These are phyloP conservation scores for Todus mexicanus DNA, from an alignment of 2,797 vertebrate genomes.

Conservation along the genomic window DNA sequence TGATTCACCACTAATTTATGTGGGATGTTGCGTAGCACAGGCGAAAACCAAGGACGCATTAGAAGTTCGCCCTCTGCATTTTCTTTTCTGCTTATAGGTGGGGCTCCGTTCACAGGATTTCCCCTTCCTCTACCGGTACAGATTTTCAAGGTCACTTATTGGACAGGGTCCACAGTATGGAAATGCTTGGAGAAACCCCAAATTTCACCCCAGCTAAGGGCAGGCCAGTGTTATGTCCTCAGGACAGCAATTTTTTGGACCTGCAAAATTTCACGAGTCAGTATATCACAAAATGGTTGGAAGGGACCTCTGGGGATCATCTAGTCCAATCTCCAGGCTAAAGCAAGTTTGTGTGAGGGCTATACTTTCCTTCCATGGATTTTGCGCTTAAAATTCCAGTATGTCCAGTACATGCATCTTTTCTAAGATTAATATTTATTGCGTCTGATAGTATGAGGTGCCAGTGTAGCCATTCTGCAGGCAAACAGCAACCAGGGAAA, in stretches of 20 bases:
- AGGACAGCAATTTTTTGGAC: background rate
- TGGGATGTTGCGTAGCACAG: background rate
- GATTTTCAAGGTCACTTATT: background rate
- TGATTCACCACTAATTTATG: slow-evolving; percentile 36
- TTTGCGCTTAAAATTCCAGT: background rate
- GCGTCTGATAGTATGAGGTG: background rate
- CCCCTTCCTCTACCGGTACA: background rate
- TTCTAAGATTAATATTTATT: fast-evolving
- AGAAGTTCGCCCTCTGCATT: background rate
- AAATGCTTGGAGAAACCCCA: background rate
- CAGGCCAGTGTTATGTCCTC: fast-evolving
- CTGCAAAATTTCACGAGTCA: background rate
- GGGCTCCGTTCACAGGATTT: slow-evolving; percentile 47
- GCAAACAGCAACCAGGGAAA: background rate
- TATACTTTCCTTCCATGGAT: background rate
- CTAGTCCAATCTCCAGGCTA: background rate
- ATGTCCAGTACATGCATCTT: fast-evolving
- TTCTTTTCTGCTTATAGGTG: slow-evolving; percentile 5
- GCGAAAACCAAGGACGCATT: background rate
- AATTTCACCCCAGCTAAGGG: background rate
- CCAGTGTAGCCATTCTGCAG: background rate
- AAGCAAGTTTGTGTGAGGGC: background rate
- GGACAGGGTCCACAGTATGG: fast-evolving
- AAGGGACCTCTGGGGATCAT: background rate
- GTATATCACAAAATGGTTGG: fast-evolving